Conservation (phyloP, 2,113 vertebrate species). For the Delphinapterus leucas region DNA sequence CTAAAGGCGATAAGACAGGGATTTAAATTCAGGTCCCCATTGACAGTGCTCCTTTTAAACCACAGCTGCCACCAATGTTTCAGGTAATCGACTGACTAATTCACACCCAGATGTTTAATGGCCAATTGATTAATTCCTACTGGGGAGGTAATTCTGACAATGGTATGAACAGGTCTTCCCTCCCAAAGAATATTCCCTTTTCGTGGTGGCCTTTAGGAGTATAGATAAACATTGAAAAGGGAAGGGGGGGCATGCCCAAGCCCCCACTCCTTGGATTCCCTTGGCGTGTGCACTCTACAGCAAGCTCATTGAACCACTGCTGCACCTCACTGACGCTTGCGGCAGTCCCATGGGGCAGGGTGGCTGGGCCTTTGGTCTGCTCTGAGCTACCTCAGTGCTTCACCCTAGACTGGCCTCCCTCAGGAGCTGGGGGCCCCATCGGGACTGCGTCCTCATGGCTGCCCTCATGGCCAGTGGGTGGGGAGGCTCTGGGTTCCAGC, state of each 20-base stretch:
- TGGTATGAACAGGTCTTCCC: background rate
- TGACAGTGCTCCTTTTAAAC: background rate
- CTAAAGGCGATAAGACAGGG: background rate
- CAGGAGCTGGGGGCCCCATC: constrained; percentile 29
- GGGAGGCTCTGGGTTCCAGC: background rate
- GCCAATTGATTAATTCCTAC: background rate
- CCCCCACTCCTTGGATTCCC: accelerated
- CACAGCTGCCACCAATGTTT: background rate
- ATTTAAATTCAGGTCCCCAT: background rate
- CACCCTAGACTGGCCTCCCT: accelerated
- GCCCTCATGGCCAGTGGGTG: background rate
- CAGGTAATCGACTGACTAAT: constrained; percentile 23
- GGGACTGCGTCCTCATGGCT: background rate
- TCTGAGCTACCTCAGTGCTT: background rate
- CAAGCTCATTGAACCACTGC: accelerated
- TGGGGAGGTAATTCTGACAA: background rate
- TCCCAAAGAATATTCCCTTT: background rate
- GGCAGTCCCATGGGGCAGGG: accelerated
- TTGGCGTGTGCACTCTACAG: accelerated
- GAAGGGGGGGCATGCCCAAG: background rate
- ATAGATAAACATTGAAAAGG: background rate
- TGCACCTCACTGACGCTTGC: too few species aligned
- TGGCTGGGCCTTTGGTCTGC: background rate
- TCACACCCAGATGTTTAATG: constrained; percentile 51
- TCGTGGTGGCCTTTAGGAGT: background rate